Evolutionary conservation across 35 echinoderm and acorn worm genomes (phyloP).

Genomic region (Apostichopus californicus): DNA sequence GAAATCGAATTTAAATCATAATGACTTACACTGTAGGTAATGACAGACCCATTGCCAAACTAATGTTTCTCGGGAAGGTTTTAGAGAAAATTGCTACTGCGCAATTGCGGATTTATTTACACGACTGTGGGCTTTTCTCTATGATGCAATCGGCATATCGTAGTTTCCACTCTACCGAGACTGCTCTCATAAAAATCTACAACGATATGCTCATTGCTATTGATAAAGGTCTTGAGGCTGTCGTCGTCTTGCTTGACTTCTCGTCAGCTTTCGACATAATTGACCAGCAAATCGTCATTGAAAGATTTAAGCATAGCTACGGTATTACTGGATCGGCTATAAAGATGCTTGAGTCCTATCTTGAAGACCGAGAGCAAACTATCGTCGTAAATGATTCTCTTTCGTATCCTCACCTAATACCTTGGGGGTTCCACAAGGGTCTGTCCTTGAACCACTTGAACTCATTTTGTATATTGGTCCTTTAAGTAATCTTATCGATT

Average conservation of each 20-base stretch:
- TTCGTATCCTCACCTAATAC: too few species aligned
- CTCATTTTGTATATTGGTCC: too few species aligned
- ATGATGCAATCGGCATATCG: slow-evolving; percentile 57
- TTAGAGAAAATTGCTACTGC: slow-evolving; percentile 46
- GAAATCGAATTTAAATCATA: slow-evolving; percentile 36
- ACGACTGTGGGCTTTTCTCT: not conserved
- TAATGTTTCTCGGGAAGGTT: slow-evolving; percentile 59
- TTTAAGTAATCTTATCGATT: too few species aligned
- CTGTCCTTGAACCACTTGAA: too few species aligned
- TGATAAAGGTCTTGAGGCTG: slow-evolving; percentile 48
- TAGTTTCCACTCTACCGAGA: slow-evolving; percentile 33
- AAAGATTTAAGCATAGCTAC: too few species aligned
- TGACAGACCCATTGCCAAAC: slow-evolving; percentile 73
- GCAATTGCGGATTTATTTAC: not conserved
- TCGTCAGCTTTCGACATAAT: slow-evolving; percentile 64
- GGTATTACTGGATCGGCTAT: too few species aligned
- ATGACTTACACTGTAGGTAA: slow-evolving; percentile 39
- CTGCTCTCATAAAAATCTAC: slow-evolving; percentile 42
- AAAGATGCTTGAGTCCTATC: too few species aligned
- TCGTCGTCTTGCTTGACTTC: slow-evolving; percentile 45
- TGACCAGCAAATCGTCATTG: too few species aligned
- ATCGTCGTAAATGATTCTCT: too few species aligned
- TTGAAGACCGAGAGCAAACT: too few species aligned
- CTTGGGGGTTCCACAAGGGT: too few species aligned
- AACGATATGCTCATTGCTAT: slow-evolving; percentile 56